Evolutionary conservation across 1,140 invertebrate species (phyloP).

Genomic region (Sitophilus oryzae): DNA sequence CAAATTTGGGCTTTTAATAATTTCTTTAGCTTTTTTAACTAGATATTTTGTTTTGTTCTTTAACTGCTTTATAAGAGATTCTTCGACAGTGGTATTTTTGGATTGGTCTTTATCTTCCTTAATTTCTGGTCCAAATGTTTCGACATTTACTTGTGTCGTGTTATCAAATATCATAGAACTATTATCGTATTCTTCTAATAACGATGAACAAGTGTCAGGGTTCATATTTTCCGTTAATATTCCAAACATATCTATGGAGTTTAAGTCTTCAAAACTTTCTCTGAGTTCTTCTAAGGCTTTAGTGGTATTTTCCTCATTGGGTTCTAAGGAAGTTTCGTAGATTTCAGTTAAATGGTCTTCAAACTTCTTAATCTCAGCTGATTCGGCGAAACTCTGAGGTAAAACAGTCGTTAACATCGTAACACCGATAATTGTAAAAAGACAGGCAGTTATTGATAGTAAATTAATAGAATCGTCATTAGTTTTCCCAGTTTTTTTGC

Average conservation of each 20-base stretch:
- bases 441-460: conserved; percentile 16
- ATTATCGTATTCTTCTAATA: neutral
- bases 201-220: neutral
- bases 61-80: neutral
- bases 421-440: conserved; percentile 19
- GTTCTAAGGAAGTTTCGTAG: conserved; percentile 4
- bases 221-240: neutral
- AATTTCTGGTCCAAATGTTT: neutral
- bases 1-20: conserved; percentile 11
- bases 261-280: neutral
- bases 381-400: conserved; percentile 6
- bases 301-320: conserved; percentile 5
- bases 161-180: too few species aligned
- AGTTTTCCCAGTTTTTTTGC: neutral
- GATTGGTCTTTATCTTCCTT: neutral
- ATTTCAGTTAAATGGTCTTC: conserved; percentile 1
- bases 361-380: neutral
- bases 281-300: conserved; percentile 1
- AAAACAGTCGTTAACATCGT: conserved; percentile 11
- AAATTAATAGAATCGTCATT: conserved; percentile 7
- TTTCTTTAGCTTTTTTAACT: conserved; percentile 3
- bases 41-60: neutral
- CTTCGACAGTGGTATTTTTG: neutral
- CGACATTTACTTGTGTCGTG: neutral
- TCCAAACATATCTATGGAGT: neutral